These are phyloP conservation scores for Formica aserva DNA, from an alignment of 2,888 invertebrate genomes.

Conservation along the genomic window DNA sequence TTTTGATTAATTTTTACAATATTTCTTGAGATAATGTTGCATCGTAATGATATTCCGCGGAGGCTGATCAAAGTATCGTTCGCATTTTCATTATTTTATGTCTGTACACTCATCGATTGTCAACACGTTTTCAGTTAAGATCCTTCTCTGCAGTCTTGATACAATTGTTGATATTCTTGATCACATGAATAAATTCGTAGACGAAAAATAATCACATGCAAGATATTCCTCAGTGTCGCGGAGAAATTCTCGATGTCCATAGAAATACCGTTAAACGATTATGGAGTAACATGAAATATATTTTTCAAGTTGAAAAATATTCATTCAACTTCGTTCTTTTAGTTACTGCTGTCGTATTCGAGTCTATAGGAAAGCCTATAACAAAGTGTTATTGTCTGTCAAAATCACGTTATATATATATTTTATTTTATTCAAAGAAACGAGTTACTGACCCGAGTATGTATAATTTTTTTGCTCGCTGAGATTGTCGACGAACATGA, in stretches of 20 bases:
- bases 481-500: neutral
- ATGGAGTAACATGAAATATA: neutral
- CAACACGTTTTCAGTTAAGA: neutral
- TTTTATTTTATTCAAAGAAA: neutral
- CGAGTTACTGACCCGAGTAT: neutral
- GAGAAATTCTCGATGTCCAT: constrained; percentile 44
- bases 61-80: constrained; percentile 15
- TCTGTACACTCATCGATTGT: neutral
- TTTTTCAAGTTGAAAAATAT: neutral
- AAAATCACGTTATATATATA: neutral
- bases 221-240: constrained; percentile 48
- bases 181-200: neutral
- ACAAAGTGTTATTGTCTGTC: neutral
- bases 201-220: neutral
- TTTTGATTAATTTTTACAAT: neutral
- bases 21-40: neutral
- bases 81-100: constrained; percentile 2
- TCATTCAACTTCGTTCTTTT: neutral
- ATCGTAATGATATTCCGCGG: neutral
- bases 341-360: neutral
- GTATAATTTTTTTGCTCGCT: neutral
- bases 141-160: neutral
- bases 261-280: constrained; percentile 66
- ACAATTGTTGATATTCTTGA: neutral
- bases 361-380: neutral